Conservation (phyloP, 2,797 vertebrate genomes). For the Pempheris klunzingeri region DNA sequence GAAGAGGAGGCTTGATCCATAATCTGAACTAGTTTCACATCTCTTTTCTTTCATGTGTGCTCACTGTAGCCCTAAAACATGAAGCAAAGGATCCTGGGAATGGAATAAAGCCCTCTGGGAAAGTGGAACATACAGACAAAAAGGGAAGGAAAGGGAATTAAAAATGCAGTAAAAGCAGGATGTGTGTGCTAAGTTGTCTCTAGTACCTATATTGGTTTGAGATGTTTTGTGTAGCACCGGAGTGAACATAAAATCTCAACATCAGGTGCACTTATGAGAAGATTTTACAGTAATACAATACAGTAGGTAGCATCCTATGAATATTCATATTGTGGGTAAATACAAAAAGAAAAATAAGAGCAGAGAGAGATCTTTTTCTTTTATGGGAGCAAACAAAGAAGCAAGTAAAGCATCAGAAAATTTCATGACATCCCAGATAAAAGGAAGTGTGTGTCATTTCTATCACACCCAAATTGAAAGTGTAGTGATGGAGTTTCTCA, state of each 20-base stretch:
- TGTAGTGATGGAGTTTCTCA: constrained; percentile 67
- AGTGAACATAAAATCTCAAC: constrained; percentile 43
- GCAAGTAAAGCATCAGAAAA: constrained; percentile 31
- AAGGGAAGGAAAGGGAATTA: constrained; percentile 51
- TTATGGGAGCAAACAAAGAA: constrained; percentile 45
- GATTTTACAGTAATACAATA: constrained; percentile 23
- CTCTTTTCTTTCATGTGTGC: constrained; percentile 33
- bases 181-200: constrained; percentile 36
- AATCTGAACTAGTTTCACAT: constrained; percentile 61
- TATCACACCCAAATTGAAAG: constrained; percentile 64
- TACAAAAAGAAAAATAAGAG: constrained; percentile 27
- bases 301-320: constrained; percentile 17
- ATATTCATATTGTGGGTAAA: constrained; percentile 51
- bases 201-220: constrained; percentile 41
- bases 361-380: constrained; percentile 3
- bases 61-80: constrained; percentile 51
- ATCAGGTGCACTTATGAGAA: constrained; percentile 29
- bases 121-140: constrained; percentile 52
- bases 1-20: constrained; percentile 28
- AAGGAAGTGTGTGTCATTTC: constrained; percentile 71
- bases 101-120: constrained; percentile 65
- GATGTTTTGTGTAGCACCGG: constrained; percentile 34
- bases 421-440: constrained; percentile 69
- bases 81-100: constrained; percentile 72
- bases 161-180: constrained; percentile 61